Evolutionary conservation across 2,888 invertebrate species (phyloP), one percentile per base, ranked within the genome.

Genomic region (Caenorhabditis sulstoni): DNA sequence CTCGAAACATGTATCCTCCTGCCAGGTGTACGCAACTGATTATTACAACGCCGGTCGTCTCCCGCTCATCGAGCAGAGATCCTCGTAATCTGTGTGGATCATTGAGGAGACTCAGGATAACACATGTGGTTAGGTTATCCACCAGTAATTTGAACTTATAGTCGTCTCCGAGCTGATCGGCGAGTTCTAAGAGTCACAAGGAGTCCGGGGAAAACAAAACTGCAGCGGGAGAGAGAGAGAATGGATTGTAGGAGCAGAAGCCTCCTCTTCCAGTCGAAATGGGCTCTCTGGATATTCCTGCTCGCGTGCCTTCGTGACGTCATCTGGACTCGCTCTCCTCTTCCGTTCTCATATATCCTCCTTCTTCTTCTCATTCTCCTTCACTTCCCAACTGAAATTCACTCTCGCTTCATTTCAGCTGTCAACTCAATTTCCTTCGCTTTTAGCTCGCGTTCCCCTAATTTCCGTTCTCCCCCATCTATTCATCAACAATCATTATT

Each of bases 61-160:
- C 29, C 29, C 29, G 29, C 45, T 57, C 57, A 66, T 66, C 66
- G 66, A 57, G 47, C 57, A 49, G 45, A 66, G 66, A 71, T 62
- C 70, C 52, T 11, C 20, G 44, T 39, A 49, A 58, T 37, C 37
- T 16, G 35, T n/a, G 23, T 5, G 37, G 44, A 22, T 18, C 14
- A 7, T 4, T 3, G 11, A 20, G 35, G 39, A 52, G 52, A 52
- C 16, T n/a, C 18, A 53, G 65, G 29, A 44, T 39, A 44, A 22
- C 58, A 58, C 58, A 58, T 58, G 58, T 58, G 58, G 58, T 58
- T 44, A 58, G 39, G 58, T 58, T 58, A 58, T 58, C 58, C 58
- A 44, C 53, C 45, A 66, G 66, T 66, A 66, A 66, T 57, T 57
- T 66, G 66, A 66, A 66, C 66, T 66, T 66, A 55, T 53, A 44